Evolutionary conservation across 1,140 invertebrate genomes (phyloP).

Genomic region (Drosophila nigromelanica): DNA sequence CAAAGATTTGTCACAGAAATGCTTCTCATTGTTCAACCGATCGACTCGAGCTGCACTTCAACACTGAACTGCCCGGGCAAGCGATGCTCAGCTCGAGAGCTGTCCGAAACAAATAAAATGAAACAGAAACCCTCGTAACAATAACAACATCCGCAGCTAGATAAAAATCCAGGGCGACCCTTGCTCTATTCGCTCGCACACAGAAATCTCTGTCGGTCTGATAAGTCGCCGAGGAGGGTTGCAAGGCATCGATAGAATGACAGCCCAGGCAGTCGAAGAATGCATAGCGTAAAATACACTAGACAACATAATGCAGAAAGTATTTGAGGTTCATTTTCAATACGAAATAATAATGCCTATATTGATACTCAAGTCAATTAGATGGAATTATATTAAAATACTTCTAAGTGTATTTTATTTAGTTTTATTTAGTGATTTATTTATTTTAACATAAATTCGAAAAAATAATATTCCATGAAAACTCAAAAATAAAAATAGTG

Average conservation of each 20-base stretch:
- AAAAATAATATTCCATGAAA: no score
- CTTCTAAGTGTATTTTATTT: no score
- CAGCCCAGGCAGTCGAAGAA: constrained; percentile 12
- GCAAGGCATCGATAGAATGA: constrained; percentile 11
- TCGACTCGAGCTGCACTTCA: constrained; percentile 34
- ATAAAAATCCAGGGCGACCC: constrained; percentile 36
- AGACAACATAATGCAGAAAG: constrained; percentile 8
- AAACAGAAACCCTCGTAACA: neutral
- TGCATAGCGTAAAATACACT: constrained; percentile 15
- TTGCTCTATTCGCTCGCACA: constrained; percentile 22
- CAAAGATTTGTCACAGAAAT: constrained; percentile 19
- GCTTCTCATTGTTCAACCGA: constrained; percentile 39
- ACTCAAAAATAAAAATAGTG: no score
- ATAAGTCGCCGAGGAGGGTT: constrained; percentile 28
- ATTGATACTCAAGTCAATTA: no score
- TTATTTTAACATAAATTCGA: no score
- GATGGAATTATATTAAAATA: no score
- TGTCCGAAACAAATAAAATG: constrained; percentile 3
- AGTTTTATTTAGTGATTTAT: no score
- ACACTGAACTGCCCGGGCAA: constrained; percentile 41
- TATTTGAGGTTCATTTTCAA: neutral
- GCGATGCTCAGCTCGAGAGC: constrained; percentile 28
- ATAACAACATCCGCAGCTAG: constrained; percentile 46
- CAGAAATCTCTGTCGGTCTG: constrained; percentile 10
- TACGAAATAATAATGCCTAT: neutral